phyloP scores from a whole-genome alignment of 2,113 vertebrate species.

The Oncorhynchus nerka region DNA sequence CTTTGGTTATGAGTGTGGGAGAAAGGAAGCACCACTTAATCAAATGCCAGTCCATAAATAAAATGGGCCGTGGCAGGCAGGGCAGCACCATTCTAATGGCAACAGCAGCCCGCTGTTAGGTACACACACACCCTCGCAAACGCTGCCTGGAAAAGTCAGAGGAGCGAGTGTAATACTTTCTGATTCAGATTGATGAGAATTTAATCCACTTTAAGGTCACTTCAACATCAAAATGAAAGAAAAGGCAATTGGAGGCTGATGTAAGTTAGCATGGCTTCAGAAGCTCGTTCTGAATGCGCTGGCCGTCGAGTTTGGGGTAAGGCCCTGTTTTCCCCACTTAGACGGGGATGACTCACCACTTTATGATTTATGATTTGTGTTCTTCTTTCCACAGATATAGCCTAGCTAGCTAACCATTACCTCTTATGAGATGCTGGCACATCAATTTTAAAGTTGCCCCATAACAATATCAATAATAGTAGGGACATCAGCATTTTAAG shows the following conservation, averaged over 20 bases:
- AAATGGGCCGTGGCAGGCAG: constrained; percentile 60
- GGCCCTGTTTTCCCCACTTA: constrained; percentile 69
- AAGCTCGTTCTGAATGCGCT: constrained; percentile 25
- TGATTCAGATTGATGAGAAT: constrained; percentile 75
- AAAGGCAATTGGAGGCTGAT: constrained; percentile 68
- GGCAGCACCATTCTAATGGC: constrained; percentile 57
- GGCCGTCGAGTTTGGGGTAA: constrained; percentile 59
- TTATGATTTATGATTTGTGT: constrained; percentile 57
- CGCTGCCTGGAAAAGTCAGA: constrained; percentile 62
- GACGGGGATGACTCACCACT: constrained; percentile 68
- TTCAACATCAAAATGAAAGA: constrained; percentile 62
- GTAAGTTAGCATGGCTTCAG: constrained; percentile 48
- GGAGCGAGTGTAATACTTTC: constrained; percentile 57
- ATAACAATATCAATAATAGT: constrained; percentile 13
- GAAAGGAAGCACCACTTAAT: constrained; percentile 70
- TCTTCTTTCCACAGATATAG: constrained; percentile 7
- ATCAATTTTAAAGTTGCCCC: constrained; percentile 16
- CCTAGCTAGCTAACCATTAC: constrained; percentile 43
- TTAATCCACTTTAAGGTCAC: constrained; percentile 73
- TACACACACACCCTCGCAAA: constrained; percentile 7
- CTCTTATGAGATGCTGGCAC: constrained; percentile 25
- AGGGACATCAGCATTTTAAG: constrained; percentile 8
- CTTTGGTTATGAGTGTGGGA: constrained; percentile 60
- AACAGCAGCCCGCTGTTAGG: constrained; percentile 52
- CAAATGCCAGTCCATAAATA: constrained; percentile 75